phyloP scores from a whole-genome alignment of 37 sponge, comb jelly and placozoan genomes.

The Chondrilla cf. caribensis region DNA sequence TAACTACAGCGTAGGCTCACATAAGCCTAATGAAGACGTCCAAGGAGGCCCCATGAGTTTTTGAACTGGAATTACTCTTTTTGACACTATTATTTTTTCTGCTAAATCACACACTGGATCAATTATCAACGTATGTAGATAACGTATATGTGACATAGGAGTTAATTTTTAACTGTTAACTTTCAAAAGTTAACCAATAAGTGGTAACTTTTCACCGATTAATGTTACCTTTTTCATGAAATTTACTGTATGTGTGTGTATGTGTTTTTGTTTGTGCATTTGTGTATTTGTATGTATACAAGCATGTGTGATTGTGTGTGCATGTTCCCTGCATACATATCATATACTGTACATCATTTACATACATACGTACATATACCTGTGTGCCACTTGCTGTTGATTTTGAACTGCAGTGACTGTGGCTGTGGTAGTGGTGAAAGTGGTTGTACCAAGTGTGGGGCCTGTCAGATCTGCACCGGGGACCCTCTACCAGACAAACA shows the following conservation, averaged over 20 bases:
- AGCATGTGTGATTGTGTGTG: background rate
- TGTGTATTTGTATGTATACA: background rate
- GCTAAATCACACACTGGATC: too few relatives aligned
- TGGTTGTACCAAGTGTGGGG: conserved; percentile 89
- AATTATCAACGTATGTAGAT: too few relatives aligned
- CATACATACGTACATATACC: background rate
- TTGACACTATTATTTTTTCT: too few relatives aligned
- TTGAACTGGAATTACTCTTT: too few relatives aligned
- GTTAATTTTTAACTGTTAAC: too few relatives aligned
- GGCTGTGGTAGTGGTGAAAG: conserved; percentile 94
- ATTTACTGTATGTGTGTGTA: background rate
- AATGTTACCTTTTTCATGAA: too few relatives aligned
- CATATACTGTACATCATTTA: background rate
- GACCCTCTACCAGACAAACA: conserved; percentile 32
- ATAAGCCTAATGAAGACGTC: too few relatives aligned
- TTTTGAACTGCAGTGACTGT: conserved; percentile 65
- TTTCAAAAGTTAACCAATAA: too few relatives aligned
- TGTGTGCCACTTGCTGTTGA: background rate
- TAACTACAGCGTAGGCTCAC: too few relatives aligned
- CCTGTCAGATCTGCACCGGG: conserved; percentile 84
- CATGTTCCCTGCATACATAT: background rate
- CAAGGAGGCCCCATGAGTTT: too few relatives aligned
- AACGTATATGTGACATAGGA: too few relatives aligned
- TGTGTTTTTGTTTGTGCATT: background rate
- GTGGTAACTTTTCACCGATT: too few relatives aligned